phyloP scores from a whole-genome alignment of 2,797 vertebrate genomes.

The Spinibarbus caldwelli region DNA sequence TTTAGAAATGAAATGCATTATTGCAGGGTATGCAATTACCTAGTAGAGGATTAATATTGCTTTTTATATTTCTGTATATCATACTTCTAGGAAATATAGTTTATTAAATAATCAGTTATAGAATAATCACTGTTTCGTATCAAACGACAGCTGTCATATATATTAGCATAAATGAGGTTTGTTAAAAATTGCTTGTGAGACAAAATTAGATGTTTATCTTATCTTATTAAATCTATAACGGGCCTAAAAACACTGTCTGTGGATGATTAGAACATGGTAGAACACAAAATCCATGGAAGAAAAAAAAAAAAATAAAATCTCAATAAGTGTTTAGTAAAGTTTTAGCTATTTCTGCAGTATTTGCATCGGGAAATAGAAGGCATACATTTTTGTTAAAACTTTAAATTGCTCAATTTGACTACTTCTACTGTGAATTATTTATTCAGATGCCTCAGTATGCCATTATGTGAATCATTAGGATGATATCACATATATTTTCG shows the following conservation, averaged over 20 bases:
- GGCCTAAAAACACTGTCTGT: not conserved
- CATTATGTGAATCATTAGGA: constrained; percentile 14
- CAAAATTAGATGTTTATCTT: not conserved
- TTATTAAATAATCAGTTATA: constrained; percentile 19
- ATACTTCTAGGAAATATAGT: constrained; percentile 52
- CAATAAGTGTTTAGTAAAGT: not conserved
- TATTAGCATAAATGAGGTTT: not conserved
- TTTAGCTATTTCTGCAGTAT: constrained; percentile 33
- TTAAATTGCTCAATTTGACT: constrained; percentile 21
- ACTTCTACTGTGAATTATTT: constrained; percentile 44
- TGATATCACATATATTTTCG: not conserved
- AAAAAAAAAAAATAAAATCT: not conserved
- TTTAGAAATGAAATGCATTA: constrained; percentile 34
- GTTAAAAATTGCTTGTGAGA: not conserved
- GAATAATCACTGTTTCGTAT: constrained; percentile 3
- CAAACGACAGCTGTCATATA: constrained; percentile 32
- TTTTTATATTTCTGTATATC: constrained; percentile 36
- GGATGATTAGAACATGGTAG: not conserved
- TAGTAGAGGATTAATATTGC: constrained; percentile 10
- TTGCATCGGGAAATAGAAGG: constrained; percentile 40
- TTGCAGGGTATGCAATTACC: constrained; percentile 34
- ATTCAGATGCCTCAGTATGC: constrained; percentile 12
- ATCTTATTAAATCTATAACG: not conserved
- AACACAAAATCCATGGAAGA: not conserved
- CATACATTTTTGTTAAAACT: constrained; percentile 44